A percentile compares a stretch with the other conserved stretches of the same genome.
phyloP scores from a whole-genome alignment of 2,797 vertebrate genomes.

The Tolypeutes matacus region DNA sequence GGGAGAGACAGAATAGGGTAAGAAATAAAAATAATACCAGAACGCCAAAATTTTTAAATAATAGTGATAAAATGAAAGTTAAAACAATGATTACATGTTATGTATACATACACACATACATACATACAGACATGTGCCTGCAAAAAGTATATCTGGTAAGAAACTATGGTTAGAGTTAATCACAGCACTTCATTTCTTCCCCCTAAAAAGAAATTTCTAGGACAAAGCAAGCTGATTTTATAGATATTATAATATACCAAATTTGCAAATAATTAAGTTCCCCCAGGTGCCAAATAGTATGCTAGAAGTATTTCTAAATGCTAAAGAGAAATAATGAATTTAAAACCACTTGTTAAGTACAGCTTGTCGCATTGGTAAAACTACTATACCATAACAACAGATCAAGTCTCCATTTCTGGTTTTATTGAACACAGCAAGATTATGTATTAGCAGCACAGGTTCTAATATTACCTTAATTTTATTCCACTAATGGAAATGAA shows the following conservation, averaged over 20 bases:
- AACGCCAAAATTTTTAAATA: constrained; percentile 62
- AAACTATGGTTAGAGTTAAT: not conserved
- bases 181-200: constrained; percentile 41
- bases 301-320: constrained; percentile 43
- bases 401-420: not conserved
- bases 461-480: constrained; percentile 41
- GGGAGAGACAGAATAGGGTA: not conserved
- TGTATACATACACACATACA: not conserved
- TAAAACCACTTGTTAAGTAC: not conserved
- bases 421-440: not conserved
- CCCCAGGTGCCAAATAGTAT: not conserved
- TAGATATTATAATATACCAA: not conserved
- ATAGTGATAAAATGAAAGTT: constrained; percentile 14
- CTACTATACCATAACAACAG: not conserved
- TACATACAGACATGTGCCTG: not conserved
- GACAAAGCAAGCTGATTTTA: not conserved
- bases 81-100: constrained; percentile 18
- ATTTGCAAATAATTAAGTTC: constrained; percentile 30
- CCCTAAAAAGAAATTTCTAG: constrained; percentile 34
- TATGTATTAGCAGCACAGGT: not conserved
- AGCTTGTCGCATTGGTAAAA: constrained; percentile 48
- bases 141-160: not conserved
- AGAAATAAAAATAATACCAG: constrained; percentile 70
- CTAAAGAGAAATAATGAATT: constrained; percentile 8
- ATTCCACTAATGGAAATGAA: constrained; percentile 41